Base-by-base conservation (phyloP, 2,113 vertebrate genomes). In the Atractosteus spatula region DNA sequence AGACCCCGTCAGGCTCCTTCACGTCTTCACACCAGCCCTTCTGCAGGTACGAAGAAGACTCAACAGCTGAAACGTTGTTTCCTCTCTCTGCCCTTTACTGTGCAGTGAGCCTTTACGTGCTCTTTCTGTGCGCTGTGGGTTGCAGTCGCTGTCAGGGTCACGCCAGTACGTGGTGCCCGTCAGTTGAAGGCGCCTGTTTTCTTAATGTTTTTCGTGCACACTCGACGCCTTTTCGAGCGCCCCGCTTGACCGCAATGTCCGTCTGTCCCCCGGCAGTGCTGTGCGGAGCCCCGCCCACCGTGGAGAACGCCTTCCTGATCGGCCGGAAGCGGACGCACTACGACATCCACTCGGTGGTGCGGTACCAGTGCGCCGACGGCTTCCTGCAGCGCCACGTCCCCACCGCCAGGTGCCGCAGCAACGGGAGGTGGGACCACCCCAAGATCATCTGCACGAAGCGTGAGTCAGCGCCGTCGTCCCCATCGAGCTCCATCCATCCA, bases 401-500 rank as follows among this genome's bases (percentile, higher is more conserved):
- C 80, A 93, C 93, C 57, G 88, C 95, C 74, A 95, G 89, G 78
- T 99, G 97, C 82, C 95, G 93, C 10, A 91, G 89, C 89, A 95
- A 92, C 0, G 97, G 96, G 82, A 95, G 94, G 72, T 99, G 97
- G 97, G 97, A 99, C 79, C 86, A 86, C 10, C 96, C 96, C 70
- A 94, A 95, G 79, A 94, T 99, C 78, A 89, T 97, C 85, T 98
- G 97, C 86, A 93, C 93, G 83, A 96, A 95, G 89, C 94, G 97
- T 99, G 77, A 95, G 97, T 93, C 65, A 74, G 13, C 8, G 44
- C 14, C 7, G 51, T 78, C 12, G 0, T 61, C 62, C 69, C 54
- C 47, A 63, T 67, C 77, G 17, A 29, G 17, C 17, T 29, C 17
- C 74, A 69, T 8, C 11, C 17, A 5, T 44, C 16, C 41, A 12